Conservation (phyloP, 1,140 invertebrate genomes). For the Armadillidium nasatum region DNA sequence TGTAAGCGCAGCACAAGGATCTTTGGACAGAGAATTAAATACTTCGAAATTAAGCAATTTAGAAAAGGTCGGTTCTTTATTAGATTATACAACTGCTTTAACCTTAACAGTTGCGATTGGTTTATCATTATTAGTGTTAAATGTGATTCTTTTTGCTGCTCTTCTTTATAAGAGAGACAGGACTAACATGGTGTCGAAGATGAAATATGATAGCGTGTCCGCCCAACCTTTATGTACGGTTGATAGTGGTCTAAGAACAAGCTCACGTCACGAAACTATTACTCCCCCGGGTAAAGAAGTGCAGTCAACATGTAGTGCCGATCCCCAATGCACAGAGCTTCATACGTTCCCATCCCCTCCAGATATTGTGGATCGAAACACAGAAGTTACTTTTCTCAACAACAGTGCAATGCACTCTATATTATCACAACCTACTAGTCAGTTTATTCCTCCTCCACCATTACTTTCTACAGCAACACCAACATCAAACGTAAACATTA, state of each 20-base stretch:
- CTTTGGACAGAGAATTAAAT: slow-evolving; percentile 26
- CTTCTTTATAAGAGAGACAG: slow-evolving; percentile 81
- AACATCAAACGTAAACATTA: slow-evolving; percentile 27
- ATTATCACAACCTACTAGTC: slow-evolving; percentile 34
- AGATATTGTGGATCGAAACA: slow-evolving; percentile 42
- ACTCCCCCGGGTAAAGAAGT: slow-evolving; percentile 38
- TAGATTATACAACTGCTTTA: slow-evolving; percentile 72
- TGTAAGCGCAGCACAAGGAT: slow-evolving; percentile 41
- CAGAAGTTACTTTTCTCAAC: slow-evolving; percentile 40
- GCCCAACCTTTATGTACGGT: slow-evolving; percentile 43
- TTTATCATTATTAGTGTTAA: slow-evolving; percentile 79
- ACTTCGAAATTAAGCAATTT: slow-evolving; percentile 11
- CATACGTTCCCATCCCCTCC: slow-evolving; percentile 42
- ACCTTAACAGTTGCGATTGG: slow-evolving; percentile 89
- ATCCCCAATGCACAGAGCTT: slow-evolving; percentile 42
- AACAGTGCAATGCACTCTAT: slow-evolving; percentile 36
- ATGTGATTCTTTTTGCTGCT: slow-evolving; percentile 85
- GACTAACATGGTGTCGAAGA: slow-evolving; percentile 39
- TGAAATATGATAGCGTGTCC: slow-evolving; percentile 42
- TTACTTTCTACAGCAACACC: slow-evolving; percentile 34
- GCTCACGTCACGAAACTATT: slow-evolving; percentile 32
- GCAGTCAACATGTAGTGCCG: slow-evolving; percentile 36
- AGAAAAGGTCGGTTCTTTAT: slow-evolving; percentile 23
- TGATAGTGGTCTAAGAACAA: slow-evolving; percentile 39
- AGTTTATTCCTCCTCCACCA: slow-evolving; percentile 42